Evolutionary conservation across 2,797 vertebrate species (phyloP), one percentile per base, ranked within the genome.

Genomic region (Acanthopagrus latus): DNA sequence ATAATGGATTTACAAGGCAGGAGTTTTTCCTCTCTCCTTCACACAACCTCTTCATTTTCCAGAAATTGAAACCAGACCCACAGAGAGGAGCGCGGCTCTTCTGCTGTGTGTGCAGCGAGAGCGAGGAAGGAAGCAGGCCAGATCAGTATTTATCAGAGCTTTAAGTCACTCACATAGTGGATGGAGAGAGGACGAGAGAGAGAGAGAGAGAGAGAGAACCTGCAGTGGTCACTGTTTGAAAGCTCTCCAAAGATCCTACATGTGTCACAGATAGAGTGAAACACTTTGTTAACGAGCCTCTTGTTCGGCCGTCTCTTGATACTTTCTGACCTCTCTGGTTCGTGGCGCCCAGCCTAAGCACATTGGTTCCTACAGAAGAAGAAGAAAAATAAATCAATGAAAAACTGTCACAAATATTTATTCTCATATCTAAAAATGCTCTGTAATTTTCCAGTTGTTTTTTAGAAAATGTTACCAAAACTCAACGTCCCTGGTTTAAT

Each of bases 1-100:
- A 91, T 94, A 94, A 95, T 94, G 87, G 92, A 88, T 93, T 94
- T 95, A 92, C 92, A 94, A 94, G 93, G 82, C 90, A 85, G 60
- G 70, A 64, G 55, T 85, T 89, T 90, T 82, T 69, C 17, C 44
- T 76, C 55, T 83, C 77, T 81, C 64, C 46, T 29, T 87, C 87
- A 88, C 90, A 88, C 85, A 91, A 89, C 82, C 86, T 91, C 88
- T 93, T 92, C 80, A 84, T 93, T 92, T 95, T 88, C 87, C 89
- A 90, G 83, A 94, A 94, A 95, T 94, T 93, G 89, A 94, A 95
- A 93, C 91, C 94, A 95, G 93, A 95, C 89, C 71, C 57, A 21
- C 72, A 58, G 62, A 81, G 64, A 79, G 82, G 71, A 83, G 84
- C n/a, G 27, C 38, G 16, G 80, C 77, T 74, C 68, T 76, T 87